Conservation (phyloP, 2,797 vertebrate species). For the Poecilia gillii region DNA sequence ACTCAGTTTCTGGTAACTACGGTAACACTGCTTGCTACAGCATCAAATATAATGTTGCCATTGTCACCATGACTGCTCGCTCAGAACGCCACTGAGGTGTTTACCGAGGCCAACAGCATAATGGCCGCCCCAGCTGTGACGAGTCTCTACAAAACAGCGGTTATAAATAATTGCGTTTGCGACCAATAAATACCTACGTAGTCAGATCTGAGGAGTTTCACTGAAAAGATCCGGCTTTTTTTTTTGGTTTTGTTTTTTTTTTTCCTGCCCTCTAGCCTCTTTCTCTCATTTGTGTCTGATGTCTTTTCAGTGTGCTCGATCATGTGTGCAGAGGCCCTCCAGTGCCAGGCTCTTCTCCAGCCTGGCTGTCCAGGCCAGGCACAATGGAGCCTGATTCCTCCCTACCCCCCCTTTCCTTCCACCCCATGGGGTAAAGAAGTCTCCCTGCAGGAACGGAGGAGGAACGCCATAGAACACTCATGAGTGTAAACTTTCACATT, state of each 20-base stretch:
- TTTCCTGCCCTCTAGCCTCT: slow-evolving; percentile 60
- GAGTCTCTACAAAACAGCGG: slow-evolving; percentile 38
- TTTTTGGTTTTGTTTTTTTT: slow-evolving; percentile 57
- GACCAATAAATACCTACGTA: slow-evolving; percentile 57
- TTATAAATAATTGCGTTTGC: slow-evolving; percentile 38
- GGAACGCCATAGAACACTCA: slow-evolving; percentile 61
- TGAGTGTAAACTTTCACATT: slow-evolving; percentile 32
- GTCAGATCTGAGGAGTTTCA: slow-evolving; percentile 58
- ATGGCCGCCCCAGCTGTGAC: background rate
- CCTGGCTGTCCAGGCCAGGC: slow-evolving; percentile 51
- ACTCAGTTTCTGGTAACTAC: background rate
- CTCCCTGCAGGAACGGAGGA: slow-evolving; percentile 65
- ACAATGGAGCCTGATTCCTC: slow-evolving; percentile 76
- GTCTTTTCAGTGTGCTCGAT: slow-evolving; percentile 84
- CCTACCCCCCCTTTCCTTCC: slow-evolving; percentile 20
- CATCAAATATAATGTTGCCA: background rate
- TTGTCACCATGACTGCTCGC: background rate
- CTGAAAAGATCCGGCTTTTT: slow-evolving; percentile 65
- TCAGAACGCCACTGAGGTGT: background rate
- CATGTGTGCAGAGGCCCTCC: slow-evolving; percentile 83
- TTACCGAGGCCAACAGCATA: background rate
- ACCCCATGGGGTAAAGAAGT: slow-evolving; percentile 67
- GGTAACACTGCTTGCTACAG: background rate
- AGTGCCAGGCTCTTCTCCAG: slow-evolving; percentile 65
- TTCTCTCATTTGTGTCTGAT: slow-evolving; percentile 79